Percentiles rank a stretch among this genome's conserved stretches.
Conservation (phyloP, 1,140 invertebrate species). For the Cyrtorhinus lividipennis region DNA sequence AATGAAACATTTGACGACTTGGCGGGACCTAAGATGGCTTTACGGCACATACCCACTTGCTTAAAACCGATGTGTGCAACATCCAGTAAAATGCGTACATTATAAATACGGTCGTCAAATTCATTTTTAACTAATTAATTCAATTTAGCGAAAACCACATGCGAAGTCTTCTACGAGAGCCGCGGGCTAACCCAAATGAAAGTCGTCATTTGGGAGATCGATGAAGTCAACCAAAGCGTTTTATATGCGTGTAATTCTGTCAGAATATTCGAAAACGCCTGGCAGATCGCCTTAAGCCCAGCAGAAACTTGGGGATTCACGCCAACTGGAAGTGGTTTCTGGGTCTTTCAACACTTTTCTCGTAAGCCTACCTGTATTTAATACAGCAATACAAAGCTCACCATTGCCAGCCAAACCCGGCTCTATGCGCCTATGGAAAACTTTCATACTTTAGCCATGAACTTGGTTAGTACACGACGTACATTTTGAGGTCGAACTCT, state of each 20-base stretch:
- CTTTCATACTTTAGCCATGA: not conserved
- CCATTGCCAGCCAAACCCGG: not conserved
- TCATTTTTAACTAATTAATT: not conserved
- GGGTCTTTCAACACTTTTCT: slow-evolving; percentile 3
- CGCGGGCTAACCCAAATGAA: not conserved
- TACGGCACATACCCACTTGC: not conserved
- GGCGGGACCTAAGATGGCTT: too few relatives aligned
- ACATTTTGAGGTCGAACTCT: not conserved
- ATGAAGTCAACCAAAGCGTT: not conserved
- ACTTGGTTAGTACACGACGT: not conserved
- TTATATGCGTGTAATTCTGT: not conserved
- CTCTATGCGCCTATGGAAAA: not conserved
- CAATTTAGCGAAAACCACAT: not conserved
- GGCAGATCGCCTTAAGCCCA: not conserved
- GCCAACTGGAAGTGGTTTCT: not conserved
- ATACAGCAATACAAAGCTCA: not conserved
- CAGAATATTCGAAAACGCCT: not conserved
- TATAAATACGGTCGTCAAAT: not conserved
- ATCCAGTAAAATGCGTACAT: not conserved
- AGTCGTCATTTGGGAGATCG: not conserved
- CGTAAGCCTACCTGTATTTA: not conserved
- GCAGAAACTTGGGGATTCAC: not conserved
- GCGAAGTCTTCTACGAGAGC: not conserved
- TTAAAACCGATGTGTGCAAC: not conserved
- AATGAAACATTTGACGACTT: too few relatives aligned